A percentile compares a stretch with the other conserved stretches of the same genome.
phyloP scores from a whole-genome alignment of 2,113 vertebrate genomes.

The Pachyramphus minor region DNA sequence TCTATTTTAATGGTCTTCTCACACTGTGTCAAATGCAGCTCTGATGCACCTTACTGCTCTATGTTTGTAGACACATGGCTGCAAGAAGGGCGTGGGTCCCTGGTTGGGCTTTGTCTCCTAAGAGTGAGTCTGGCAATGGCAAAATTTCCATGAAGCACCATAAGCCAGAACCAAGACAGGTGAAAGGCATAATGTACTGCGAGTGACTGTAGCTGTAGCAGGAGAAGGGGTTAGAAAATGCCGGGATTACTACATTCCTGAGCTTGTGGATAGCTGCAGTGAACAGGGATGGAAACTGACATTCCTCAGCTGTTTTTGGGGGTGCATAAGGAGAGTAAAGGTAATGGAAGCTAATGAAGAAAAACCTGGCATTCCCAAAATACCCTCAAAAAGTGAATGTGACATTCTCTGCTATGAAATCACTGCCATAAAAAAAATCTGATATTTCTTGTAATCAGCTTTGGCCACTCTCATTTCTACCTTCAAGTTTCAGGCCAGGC shows the following conservation, averaged over 20 bases:
- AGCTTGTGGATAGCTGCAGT: not conserved
- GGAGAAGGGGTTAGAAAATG: not conserved
- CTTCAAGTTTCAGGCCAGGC: not conserved
- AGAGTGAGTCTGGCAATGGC: not conserved
- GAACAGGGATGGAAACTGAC: not conserved
- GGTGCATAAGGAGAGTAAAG: not conserved
- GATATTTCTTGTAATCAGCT: not conserved
- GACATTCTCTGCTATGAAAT: not conserved
- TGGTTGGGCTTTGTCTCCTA: not conserved
- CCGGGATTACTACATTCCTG: not conserved
- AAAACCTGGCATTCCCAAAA: not conserved
- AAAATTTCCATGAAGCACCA: rapidly evolving
- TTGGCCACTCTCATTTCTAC: not conserved
- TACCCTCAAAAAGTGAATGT: not conserved
- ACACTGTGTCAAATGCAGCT: rapidly evolving
- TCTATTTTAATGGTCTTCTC: not conserved
- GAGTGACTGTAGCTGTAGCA: not conserved
- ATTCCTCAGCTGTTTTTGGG: not conserved
- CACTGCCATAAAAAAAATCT: not conserved
- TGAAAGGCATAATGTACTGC: not conserved
- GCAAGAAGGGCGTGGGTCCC: rapidly evolving
- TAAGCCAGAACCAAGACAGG: rapidly evolving
- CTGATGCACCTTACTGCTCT: not conserved
- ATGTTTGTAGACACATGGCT: not conserved
- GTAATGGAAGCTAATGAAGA: not conserved